Percentiles rank a stretch among this genome's conserved stretches.
Evolutionary conservation across 64 coral and sea anemone genomes (phyloP).

Genomic region (Orbicella faveolata): DNA sequence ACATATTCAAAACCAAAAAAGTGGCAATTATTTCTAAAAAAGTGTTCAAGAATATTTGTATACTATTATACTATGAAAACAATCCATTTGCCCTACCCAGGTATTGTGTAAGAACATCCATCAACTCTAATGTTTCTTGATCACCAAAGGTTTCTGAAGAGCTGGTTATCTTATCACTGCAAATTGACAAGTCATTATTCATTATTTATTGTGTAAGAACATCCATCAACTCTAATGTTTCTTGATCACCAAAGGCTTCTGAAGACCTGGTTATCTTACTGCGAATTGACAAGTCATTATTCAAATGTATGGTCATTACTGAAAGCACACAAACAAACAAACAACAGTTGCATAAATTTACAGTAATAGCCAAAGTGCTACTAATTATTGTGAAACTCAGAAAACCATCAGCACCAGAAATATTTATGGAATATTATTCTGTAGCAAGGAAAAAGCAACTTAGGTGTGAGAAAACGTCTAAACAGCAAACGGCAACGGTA

Average conservation of each 20-base stretch:
- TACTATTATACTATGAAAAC: not conserved
- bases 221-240: constrained; percentile 76
- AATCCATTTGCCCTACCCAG: constrained; percentile 56
- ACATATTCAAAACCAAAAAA: no score
- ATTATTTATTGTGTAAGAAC: constrained; percentile 89
- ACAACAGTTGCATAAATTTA: no score
- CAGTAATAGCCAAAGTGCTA: no score
- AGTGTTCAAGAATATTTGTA: not conserved
- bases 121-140: constrained; percentile 78
- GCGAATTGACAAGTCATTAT: not conserved
- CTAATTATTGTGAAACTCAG: no score
- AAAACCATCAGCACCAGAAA: no score
- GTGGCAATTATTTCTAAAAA: not conserved
- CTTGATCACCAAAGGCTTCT: constrained; percentile 83
- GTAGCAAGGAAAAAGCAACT: no score
- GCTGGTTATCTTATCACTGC: constrained; percentile 80
- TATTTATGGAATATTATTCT: no score
- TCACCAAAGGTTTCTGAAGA: constrained; percentile 78
- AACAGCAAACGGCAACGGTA: no score
- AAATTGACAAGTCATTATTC: not conserved
- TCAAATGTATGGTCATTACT: no score
- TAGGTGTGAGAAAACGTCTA: no score
- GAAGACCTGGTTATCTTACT: constrained; percentile 81
- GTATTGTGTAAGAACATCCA: constrained; percentile 85
- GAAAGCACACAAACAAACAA: no score